Conservation (phyloP, 2,797 vertebrate species). For the Avahi laniger region DNA sequence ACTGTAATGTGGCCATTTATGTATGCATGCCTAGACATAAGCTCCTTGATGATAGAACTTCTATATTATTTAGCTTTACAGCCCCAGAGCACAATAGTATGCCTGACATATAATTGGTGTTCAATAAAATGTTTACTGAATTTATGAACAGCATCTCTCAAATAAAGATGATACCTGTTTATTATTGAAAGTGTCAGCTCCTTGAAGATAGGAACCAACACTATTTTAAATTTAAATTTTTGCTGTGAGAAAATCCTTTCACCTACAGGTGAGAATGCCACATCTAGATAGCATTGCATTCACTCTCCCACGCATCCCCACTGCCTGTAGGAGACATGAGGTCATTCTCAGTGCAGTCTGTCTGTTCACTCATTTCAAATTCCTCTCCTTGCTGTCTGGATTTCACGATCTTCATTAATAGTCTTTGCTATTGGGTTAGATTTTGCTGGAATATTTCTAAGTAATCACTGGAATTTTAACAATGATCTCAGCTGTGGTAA, state of each 20-base stretch:
- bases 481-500: background rate
- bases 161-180: background rate
- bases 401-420: background rate
- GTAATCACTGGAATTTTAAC: background rate
- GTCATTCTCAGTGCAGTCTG: background rate
- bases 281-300: background rate
- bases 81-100: background rate
- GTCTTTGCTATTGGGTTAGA: background rate
- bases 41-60: background rate
- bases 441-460: conserved; percentile 19
- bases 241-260: background rate
- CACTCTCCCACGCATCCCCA: background rate
- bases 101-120: background rate
- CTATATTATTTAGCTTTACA: background rate
- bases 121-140: background rate
- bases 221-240: conserved; percentile 27
- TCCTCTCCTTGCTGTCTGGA: background rate
- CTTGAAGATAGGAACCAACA: background rate
- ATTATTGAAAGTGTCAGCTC: conserved; percentile 3
- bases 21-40: background rate
- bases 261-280: background rate
- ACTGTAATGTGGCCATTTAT: background rate
- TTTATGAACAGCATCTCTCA: background rate
- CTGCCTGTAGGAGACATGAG: background rate
- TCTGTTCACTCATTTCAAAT: background rate